phyloP scores from a whole-genome alignment of 37 sponge, comb jelly and placozoan genomes.

The Theonella swinhoei region DNA sequence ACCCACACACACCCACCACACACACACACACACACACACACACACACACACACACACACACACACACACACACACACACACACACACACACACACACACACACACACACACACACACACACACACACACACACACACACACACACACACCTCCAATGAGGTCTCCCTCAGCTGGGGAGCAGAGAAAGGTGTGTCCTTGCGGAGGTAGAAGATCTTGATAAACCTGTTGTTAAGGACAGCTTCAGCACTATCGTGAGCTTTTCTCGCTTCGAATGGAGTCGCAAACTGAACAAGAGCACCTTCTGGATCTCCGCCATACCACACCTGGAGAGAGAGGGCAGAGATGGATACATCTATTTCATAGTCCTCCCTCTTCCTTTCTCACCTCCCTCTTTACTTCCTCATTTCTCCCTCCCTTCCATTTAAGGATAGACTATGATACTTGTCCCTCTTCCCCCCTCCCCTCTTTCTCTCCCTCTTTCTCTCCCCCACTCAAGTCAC shows the following conservation, averaged over 20 bases:
- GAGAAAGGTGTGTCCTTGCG: background rate
- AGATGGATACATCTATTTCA: background rate
- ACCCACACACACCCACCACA: too few species aligned
- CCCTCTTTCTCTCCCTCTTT: too few species aligned
- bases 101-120: too few species aligned
- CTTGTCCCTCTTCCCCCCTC: too few species aligned
- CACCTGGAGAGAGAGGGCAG: conserved; percentile 60
- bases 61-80: too few species aligned
- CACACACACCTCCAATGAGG: conserved; percentile 14
- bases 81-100: too few species aligned
- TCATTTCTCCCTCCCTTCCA: too few species aligned
- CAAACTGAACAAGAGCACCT: conserved; percentile 87
- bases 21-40: too few species aligned
- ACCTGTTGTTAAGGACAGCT: conserved; percentile 89
- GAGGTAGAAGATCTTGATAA: conserved; percentile 74
- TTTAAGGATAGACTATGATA: too few species aligned
- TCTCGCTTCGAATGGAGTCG: conserved; percentile 73
- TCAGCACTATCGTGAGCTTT: conserved; percentile 82
- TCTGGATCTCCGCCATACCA: conserved; percentile 83
- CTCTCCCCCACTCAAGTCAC: too few species aligned
- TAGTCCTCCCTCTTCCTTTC: too few species aligned
- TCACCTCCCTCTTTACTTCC: background rate
- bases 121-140: background rate
- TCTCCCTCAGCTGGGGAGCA: background rate
- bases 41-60: too few species aligned